Evolutionary conservation across 2,888 invertebrate genomes (phyloP).

Genomic region (Balanococcus diminutus): DNA sequence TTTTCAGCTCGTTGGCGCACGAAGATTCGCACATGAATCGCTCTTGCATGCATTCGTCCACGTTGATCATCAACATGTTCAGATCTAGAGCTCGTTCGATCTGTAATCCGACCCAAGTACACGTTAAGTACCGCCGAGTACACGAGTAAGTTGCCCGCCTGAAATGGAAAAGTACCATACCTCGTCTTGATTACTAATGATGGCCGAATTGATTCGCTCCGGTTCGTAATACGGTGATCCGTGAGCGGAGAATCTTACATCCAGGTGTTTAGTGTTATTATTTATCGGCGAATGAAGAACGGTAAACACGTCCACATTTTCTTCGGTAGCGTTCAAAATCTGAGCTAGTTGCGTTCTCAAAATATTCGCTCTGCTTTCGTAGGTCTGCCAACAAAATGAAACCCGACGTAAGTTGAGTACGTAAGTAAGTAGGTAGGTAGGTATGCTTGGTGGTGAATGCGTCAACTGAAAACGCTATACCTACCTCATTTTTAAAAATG

Average conservation of each 20-base stretch:
- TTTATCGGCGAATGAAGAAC: constrained; percentile 73
- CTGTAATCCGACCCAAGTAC: constrained; percentile 16
- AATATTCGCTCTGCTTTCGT: constrained; percentile 76
- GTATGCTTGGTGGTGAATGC: too few species aligned
- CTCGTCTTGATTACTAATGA: constrained; percentile 74
- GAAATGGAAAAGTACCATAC: constrained; percentile 62
- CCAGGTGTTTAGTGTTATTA: constrained; percentile 67
- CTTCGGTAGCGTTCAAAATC: constrained; percentile 76
- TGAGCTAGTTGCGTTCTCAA: constrained; percentile 70
- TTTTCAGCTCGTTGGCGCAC: constrained; percentile 79
- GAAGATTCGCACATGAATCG: constrained; percentile 72
- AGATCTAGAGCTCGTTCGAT: constrained; percentile 65
- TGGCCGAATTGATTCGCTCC: constrained; percentile 84
- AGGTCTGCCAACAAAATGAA: constrained; percentile 61
- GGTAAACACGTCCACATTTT: constrained; percentile 93
- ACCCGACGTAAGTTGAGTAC: not conserved
- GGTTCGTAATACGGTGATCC: constrained; percentile 92
- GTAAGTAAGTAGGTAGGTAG: too few species aligned
- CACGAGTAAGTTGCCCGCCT: not conserved
- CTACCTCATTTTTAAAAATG: constrained; percentile 66
- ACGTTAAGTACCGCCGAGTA: not conserved
- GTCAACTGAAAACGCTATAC: not conserved
- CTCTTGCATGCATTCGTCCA: constrained; percentile 87
- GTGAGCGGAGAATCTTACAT: constrained; percentile 90
- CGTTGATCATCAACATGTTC: constrained; percentile 83